phyloP scores from a whole-genome alignment of 1,140 invertebrate species.

The Drosophila nigromelanica region DNA sequence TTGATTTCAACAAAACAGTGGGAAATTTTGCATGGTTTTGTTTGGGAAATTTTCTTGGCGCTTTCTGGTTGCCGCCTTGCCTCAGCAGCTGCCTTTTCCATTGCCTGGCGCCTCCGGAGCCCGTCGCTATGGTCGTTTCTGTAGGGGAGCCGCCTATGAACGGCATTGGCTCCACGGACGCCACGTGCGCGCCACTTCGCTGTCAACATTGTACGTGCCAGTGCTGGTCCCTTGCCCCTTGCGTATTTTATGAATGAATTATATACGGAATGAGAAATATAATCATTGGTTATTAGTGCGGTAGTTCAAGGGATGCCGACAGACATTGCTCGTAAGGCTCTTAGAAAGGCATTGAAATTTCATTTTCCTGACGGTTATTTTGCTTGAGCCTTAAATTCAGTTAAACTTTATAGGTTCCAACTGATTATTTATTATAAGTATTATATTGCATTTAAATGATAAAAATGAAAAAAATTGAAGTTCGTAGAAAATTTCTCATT shows the following conservation, averaged over 20 bases:
- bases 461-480: too few relatives aligned
- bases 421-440: too few relatives aligned
- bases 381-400: too few relatives aligned
- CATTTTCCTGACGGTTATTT: neutral
- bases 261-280: slow-evolving; percentile 41
- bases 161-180: slow-evolving; percentile 3
- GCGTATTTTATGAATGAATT: slow-evolving; percentile 73
- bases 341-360: slow-evolving; percentile 7
- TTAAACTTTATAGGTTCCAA: too few relatives aligned
- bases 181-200: slow-evolving; percentile 60
- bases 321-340: neutral
- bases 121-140: neutral
- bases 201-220: slow-evolving; percentile 61
- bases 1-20: slow-evolving; percentile 43
- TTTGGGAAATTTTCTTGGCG: slow-evolving; percentile 68
- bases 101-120: slow-evolving; percentile 5
- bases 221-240: slow-evolving; percentile 14
- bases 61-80: neutral
- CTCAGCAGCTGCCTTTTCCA: neutral
- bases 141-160: too few relatives aligned
- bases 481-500: too few relatives aligned
- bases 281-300: slow-evolving; percentile 50
- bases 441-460: too few relatives aligned
- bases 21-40: slow-evolving; percentile 66
- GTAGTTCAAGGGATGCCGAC: neutral